phyloP scores from a whole-genome alignment of 2,797 vertebrate species.

The Eutrigla gurnardus region DNA sequence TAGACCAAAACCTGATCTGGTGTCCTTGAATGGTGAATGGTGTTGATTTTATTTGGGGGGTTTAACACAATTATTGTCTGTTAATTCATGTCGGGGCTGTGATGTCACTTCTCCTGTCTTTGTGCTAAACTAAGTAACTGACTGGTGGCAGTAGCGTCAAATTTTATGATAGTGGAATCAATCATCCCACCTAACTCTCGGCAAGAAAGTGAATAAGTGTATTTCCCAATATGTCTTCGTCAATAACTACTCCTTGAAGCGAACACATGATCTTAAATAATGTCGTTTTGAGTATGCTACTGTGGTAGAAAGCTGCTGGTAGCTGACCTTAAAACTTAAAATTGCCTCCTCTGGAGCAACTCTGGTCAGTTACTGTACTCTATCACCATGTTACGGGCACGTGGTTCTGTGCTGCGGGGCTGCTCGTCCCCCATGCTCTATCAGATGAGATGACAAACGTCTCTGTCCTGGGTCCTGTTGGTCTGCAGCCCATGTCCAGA shows the following conservation, averaged over 20 bases:
- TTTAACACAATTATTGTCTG: too few relatives aligned
- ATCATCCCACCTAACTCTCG: background rate
- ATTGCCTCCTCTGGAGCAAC: conserved; percentile 25
- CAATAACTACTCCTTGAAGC: background rate
- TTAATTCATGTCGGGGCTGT: too few relatives aligned
- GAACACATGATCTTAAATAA: background rate
- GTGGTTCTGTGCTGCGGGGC: conserved; percentile 41
- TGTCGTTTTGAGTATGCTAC: background rate
- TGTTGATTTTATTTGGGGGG: too few relatives aligned
- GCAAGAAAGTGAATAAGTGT: background rate
- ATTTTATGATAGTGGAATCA: background rate
- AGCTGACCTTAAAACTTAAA: conserved; percentile 33
- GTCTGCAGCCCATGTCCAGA: conserved; percentile 46
- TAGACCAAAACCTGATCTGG: too few relatives aligned
- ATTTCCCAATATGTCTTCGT: background rate
- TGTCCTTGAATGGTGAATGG: too few relatives aligned
- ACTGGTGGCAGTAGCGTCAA: background rate
- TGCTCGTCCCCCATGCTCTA: conserved; percentile 33
- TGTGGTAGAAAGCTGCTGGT: background rate
- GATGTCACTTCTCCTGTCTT: background rate
- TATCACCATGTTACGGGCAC: conserved; percentile 35
- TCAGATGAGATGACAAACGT: conserved; percentile 69
- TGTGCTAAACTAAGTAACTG: background rate
- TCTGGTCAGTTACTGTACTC: conserved; percentile 32
- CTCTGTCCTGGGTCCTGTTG: conserved; percentile 61